phyloP scores from a whole-genome alignment of 2,797 vertebrate genomes.

The Microtus obscurus region DNA sequence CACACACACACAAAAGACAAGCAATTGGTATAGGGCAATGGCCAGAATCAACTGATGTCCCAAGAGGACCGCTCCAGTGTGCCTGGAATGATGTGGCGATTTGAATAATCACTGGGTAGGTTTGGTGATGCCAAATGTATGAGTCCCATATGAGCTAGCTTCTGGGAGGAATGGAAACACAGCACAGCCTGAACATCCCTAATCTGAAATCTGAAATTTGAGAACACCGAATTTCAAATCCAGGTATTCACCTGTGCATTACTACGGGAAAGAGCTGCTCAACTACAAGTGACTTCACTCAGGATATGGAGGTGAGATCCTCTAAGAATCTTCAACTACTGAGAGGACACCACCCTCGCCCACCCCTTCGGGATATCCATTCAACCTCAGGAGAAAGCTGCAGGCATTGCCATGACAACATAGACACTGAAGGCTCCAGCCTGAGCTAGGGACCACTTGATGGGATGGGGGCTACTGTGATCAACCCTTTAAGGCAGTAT shows the following conservation, averaged over 20 bases:
- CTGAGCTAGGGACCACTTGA: background rate
- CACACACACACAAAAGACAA: background rate
- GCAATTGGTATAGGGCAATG: background rate
- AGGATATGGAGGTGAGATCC: background rate
- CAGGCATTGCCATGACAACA: background rate
- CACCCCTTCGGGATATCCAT: background rate
- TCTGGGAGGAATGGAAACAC: background rate
- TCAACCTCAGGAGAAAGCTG: background rate
- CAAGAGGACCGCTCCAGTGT: background rate
- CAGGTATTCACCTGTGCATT: too few relatives aligned
- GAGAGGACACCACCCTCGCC: background rate
- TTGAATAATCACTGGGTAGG: background rate
- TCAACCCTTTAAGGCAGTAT: background rate
- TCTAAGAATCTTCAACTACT: background rate
- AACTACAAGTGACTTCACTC: background rate
- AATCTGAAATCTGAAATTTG: background rate
- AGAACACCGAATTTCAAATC: background rate
- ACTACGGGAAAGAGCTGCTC: too few relatives aligned
- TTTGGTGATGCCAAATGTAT: background rate
- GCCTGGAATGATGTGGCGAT: background rate
- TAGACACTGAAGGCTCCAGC: too few relatives aligned
- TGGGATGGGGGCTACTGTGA: background rate
- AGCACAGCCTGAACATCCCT: background rate
- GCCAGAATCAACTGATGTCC: background rate
- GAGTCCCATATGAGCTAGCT: background rate